Evolutionary conservation across 2,888 invertebrate genomes (phyloP), one percentile per base, ranked within the genome.

Genomic region (Nipponacmea schrenckii): DNA sequence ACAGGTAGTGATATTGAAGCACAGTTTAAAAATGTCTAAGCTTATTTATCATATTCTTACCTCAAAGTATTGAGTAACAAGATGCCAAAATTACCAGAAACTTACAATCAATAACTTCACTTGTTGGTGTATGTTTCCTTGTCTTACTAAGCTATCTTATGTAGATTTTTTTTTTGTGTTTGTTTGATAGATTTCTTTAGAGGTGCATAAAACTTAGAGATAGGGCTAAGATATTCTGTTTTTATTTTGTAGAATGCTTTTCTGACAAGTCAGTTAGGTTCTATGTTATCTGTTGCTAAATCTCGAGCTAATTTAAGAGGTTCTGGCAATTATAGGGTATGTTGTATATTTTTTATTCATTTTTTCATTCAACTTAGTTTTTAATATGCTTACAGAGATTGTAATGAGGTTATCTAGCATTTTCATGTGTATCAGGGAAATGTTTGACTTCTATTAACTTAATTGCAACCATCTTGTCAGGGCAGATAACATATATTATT

Each of bases 221-320:
- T 66, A 8, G 39, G 17, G n/a, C 45, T 46, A 45, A 45, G n/a
- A 48, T 14, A 14, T 39, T 10, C 10, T 39, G 10, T 45, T 48
- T 64, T 39, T 26, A 20, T 70, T 12, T 72, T 70, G 5, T 71
- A 81, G 81, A 79, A 80, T 56, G 74, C 77, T 17, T 69, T 80
- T 72, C 46, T 76, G 64, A 79, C 81, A 12, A 79, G 77, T 56
- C 75, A 77, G 65, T 64, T 82, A 62, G 81, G 81, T 15, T 83
- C 84, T 44, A 80, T 78, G 77, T 67, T 83, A 50, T 75, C 78
- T 5, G 70, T 77, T 69, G 79, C 75, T 26, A 81, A 74, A 64
- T 79, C 80, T 1, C 73, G 70, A 65, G 62, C 65, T 27, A 79
- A 74, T 69, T 71, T 80, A 45, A 56, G 45, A 14, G 45, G 31